phyloP scores from a whole-genome alignment of 2,888 invertebrate genomes.

The Latheticus oryzae region DNA sequence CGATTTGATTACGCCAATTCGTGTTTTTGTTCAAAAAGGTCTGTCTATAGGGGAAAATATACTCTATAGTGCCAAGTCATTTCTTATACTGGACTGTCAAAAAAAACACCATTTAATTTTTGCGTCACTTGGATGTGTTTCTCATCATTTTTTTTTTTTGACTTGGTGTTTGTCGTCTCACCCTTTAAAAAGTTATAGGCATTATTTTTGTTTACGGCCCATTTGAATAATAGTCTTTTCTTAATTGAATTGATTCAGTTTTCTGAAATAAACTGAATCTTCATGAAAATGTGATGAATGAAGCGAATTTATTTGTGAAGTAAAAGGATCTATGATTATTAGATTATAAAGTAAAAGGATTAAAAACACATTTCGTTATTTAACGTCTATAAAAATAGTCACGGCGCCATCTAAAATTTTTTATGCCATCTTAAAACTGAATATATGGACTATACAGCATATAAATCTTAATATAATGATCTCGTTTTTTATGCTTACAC shows the following conservation, averaged over 20 bases:
- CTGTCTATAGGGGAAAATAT: too few species aligned
- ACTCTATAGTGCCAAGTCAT: too few species aligned
- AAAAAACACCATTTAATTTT: too few species aligned
- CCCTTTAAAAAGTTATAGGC: constrained; percentile 9
- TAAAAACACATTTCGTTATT: constrained; percentile 21
- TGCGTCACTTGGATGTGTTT: too few species aligned
- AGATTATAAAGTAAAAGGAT: constrained; percentile 20
- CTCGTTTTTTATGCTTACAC: constrained; percentile 14
- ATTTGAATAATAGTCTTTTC: constrained; percentile 13
- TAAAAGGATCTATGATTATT: constrained; percentile 19
- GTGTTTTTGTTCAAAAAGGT: too few species aligned
- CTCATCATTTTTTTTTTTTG: too few species aligned
- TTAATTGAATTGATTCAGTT: constrained; percentile 14
- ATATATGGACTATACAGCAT: constrained; percentile 17
- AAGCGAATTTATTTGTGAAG: constrained; percentile 10
- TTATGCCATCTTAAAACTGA: constrained; percentile 21
- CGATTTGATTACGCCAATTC: too few species aligned
- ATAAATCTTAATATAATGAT: constrained; percentile 23
- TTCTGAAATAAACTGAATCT: neutral
- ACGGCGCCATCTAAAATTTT: constrained; percentile 26
- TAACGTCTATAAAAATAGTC: constrained; percentile 19
- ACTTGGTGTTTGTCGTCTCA: too few species aligned
- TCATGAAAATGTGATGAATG: constrained; percentile 18
- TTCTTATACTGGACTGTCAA: too few species aligned
- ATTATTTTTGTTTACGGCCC: constrained; percentile 23